phyloP scores from a whole-genome alignment of 2,797 vertebrate species.

The Micropoecilia bifurca region DNA sequence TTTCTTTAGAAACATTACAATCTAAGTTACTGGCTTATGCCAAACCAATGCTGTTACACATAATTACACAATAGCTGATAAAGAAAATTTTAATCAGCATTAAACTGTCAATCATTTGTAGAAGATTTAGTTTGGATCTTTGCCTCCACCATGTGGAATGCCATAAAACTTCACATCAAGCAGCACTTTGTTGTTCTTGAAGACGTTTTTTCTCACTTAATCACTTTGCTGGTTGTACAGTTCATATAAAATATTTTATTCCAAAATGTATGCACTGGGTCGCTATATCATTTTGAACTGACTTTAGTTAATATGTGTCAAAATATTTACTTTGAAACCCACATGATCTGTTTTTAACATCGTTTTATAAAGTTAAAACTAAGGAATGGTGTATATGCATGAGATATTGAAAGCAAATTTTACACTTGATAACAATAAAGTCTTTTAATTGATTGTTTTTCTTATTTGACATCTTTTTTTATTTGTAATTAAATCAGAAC shows the following conservation, averaged over 20 bases:
- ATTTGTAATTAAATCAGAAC: background rate
- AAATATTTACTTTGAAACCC: background rate
- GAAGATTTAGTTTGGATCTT: conserved; percentile 40
- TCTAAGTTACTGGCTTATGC: background rate
- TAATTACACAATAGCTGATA: background rate
- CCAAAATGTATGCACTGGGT: background rate
- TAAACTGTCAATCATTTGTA: background rate
- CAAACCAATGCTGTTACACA: background rate
- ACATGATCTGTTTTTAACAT: background rate
- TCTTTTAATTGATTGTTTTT: background rate
- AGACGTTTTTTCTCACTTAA: background rate
- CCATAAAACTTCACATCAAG: conserved; percentile 37
- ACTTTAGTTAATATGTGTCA: background rate
- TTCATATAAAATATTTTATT: background rate
- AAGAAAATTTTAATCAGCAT: background rate
- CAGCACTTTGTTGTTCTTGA: background rate
- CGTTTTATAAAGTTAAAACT: background rate
- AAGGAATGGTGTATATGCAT: background rate
- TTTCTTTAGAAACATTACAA: conserved; percentile 24
- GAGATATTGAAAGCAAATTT: background rate
- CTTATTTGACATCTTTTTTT: background rate
- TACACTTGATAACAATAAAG: background rate
- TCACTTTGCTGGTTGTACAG: background rate
- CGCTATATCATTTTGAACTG: background rate
- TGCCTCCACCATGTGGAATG: conserved; percentile 63